Base-by-base conservation (phyloP, 2,888 invertebrate genomes). In the Cerastoderma edule region DNA sequence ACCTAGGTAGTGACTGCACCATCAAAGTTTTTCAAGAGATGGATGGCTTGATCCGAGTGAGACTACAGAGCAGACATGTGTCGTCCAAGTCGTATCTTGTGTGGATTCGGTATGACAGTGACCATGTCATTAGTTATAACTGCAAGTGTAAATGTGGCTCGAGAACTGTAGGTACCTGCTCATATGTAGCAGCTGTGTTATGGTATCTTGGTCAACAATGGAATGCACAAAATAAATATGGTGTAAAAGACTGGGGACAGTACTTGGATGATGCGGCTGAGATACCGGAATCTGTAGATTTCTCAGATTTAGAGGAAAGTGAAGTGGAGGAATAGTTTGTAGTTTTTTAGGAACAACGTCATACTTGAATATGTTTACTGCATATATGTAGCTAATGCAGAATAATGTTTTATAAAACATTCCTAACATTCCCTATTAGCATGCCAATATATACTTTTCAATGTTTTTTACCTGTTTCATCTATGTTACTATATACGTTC, bases 91-190 rank as follows among this genome's bases (percentile, higher is more conserved):
- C 30, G 16, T 73, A 67, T 24, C n/a, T 67, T 1, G 22, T 78
- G 6, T 78, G 73, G 79, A 54, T 79, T 5, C 35, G 60, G 46
- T 70, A 48, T 57, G 60, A 54, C 33, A 22, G 27, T 19, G 6
- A 27, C 28, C 19, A 44, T 24, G 33, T 79, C 13, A 39, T 16
- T 16, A 66, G 67, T 5, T 79, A 72, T 66, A 72, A 75, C 63
- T 72, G 79, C 39, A 68, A 69, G 60, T 75, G 75, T 50, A 54
- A 67, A 22, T 68, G 75, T 35, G 72, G 72, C n/a, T 68, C 72
- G 2, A 48, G 67, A 6, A 50, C 54, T 28, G 75, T 78, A 24
- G 72, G 75, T 19, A 44, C 63, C 16, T 79, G 79, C 57, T 33
- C 75, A 8, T 72, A 74, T 50, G 24, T 74, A 28, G 70, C 78